These are phyloP conservation scores for Sesia bembeciformis DNA, from an alignment of 2,888 invertebrate genomes.

Conservation along the genomic window DNA sequence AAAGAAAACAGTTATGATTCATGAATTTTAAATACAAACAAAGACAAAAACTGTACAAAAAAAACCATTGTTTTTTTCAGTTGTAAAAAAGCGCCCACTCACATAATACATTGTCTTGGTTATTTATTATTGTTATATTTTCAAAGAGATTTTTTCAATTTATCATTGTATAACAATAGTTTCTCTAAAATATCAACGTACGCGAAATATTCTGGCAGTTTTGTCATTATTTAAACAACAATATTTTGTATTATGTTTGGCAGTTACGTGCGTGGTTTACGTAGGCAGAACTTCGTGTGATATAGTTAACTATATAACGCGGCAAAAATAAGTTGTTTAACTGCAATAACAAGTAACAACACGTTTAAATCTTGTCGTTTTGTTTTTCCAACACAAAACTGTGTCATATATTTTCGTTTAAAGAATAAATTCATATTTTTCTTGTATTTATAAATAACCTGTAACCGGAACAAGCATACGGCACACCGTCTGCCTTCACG, in stretches of 20 bases:
- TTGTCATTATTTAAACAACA: background rate
- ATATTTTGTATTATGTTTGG: background rate
- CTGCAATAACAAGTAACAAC: conserved; percentile 3
- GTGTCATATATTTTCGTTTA: conserved; percentile 60
- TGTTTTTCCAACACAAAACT: conserved; percentile 48
- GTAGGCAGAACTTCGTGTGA: background rate
- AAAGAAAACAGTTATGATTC: too few relatives aligned
- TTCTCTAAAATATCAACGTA: background rate
- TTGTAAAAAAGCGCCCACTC: too few relatives aligned
- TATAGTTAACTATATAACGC: background rate
- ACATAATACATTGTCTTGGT: too few relatives aligned
- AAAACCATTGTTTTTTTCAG: too few relatives aligned
- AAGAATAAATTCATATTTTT: conserved; percentile 55
- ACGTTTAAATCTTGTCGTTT: conserved; percentile 13
- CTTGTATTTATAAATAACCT: conserved; percentile 67
- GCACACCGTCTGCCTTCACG: conserved; percentile 59
- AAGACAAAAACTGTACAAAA: too few relatives aligned
- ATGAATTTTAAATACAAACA: too few relatives aligned
- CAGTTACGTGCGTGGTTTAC: conserved; percentile 1
- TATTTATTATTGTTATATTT: too few relatives aligned
- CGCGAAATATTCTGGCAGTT: background rate
- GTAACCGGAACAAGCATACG: conserved; percentile 67
- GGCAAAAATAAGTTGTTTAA: conserved; percentile 2
- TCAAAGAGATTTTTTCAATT: too few relatives aligned
- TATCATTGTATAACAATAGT: background rate